These are phyloP conservation scores for Pherbina coryleti DNA, from an alignment of 2,888 invertebrate genomes.

Conservation along the genomic window DNA sequence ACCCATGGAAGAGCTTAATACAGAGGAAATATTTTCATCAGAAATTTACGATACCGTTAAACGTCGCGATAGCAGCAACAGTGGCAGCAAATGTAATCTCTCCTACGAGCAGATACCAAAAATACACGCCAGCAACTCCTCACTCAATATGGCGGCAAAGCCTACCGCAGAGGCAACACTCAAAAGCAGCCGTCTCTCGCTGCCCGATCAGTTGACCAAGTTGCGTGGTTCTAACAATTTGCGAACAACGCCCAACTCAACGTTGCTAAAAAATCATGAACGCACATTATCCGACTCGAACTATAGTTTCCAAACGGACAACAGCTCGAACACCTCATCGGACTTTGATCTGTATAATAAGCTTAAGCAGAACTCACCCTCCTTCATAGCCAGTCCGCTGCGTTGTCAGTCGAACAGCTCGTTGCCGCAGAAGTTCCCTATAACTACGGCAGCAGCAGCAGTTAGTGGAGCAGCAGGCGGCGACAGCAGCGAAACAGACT, in stretches of 20 bases:
- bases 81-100: slow-evolving; percentile 60
- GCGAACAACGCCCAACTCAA: slow-evolving; percentile 46
- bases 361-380: slow-evolving; percentile 64
- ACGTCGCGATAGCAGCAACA: slow-evolving; percentile 60
- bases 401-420: slow-evolving; percentile 66
- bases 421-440: slow-evolving; percentile 54
- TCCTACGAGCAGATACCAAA: slow-evolving; percentile 68
- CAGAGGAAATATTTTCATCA: slow-evolving; percentile 71
- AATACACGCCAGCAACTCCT: slow-evolving; percentile 67
- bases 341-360: slow-evolving; percentile 68
- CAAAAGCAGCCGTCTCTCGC: slow-evolving; percentile 66
- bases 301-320: slow-evolving; percentile 69
- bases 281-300: slow-evolving; percentile 67
- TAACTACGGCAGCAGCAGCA: slow-evolving; percentile 26
- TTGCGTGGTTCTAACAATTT: slow-evolving; percentile 51
- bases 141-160: slow-evolving; percentile 56
- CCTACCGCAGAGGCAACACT: slow-evolving; percentile 60
- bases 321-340: slow-evolving; percentile 68
- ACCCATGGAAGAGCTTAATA: slow-evolving; percentile 77
- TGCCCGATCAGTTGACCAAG: slow-evolving; percentile 68
- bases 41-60: slow-evolving; percentile 69
- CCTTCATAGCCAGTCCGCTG: slow-evolving; percentile 57
- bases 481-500: slow-evolving; percentile 68
- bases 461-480: slow-evolving; percentile 36
- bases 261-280: slow-evolving; percentile 63